Percentiles rank a stretch among this genome's conserved stretches.
These are phyloP conservation scores for Phoenoteleia sp. DNA, from an alignment of 2,888 invertebrate genomes.

Conservation along the genomic window DNA sequence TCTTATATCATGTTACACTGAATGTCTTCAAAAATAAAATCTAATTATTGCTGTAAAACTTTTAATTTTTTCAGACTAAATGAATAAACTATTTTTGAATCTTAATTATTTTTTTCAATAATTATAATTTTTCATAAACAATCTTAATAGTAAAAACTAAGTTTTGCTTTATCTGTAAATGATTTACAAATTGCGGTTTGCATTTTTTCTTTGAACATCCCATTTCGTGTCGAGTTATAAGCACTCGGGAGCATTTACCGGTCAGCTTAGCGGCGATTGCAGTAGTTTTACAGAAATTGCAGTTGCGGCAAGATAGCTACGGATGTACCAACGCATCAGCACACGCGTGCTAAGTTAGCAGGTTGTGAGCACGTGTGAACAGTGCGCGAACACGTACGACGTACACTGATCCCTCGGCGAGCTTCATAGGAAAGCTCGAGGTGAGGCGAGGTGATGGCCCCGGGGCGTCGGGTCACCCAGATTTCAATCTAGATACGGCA, in stretches of 20 bases:
- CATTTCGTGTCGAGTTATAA: slow-evolving; percentile 24
- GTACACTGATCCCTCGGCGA: slow-evolving; percentile 76
- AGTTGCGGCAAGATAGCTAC: slow-evolving; percentile 9
- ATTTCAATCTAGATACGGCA: slow-evolving; percentile 86
- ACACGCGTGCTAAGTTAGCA: slow-evolving; percentile 24
- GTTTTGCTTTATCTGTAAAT: too few relatives aligned
- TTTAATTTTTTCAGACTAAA: too few relatives aligned
- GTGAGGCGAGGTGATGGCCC: slow-evolving; percentile 84
- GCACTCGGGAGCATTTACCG: slow-evolving; percentile 62
- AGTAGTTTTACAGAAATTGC: slow-evolving; percentile 62
- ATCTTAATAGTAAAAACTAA: too few relatives aligned
- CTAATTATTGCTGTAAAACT: too few relatives aligned
- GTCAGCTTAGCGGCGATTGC: slow-evolving; percentile 56
- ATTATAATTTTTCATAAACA: too few relatives aligned
- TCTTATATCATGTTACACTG: too few relatives aligned
- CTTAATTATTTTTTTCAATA: too few relatives aligned
- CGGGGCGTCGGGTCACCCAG: slow-evolving; percentile 86
- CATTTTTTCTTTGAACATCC: slow-evolving; percentile 18
- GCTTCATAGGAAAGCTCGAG: slow-evolving; percentile 76
- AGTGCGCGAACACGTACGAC: slow-evolving; percentile 54
- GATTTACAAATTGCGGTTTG: too few relatives aligned
- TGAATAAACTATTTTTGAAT: too few relatives aligned
- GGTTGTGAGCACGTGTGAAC: slow-evolving; percentile 43
- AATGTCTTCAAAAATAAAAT: too few relatives aligned
- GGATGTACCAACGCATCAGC: neutral